Percentiles rank a stretch among this genome's conserved stretches.
Evolutionary conservation across 92 coral and sea anemone genomes (phyloP).

Genomic region (Palythoa caribaeorum): DNA sequence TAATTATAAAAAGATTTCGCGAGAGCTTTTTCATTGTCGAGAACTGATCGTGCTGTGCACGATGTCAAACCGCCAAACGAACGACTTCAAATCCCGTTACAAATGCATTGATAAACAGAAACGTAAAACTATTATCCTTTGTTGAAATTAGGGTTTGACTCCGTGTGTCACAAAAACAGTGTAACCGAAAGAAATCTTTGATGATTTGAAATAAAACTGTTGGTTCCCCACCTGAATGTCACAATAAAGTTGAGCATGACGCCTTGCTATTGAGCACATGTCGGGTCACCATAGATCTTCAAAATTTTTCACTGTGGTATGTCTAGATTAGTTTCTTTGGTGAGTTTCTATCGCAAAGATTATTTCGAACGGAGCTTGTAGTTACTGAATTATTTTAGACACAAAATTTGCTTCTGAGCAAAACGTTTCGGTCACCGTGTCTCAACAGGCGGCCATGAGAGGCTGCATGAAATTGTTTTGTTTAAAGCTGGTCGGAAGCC

Average conservation of each 20-base stretch:
- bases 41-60: slow-evolving; percentile 43
- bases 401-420: slow-evolving; percentile 9
- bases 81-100: slow-evolving; percentile 7
- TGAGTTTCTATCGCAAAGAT: slow-evolving; percentile 33
- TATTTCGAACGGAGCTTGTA: slow-evolving; percentile 30
- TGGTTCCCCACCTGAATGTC: slow-evolving; percentile 42
- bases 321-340: slow-evolving; percentile 36
- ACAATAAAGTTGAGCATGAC: slow-evolving; percentile 30
- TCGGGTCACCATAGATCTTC: slow-evolving; percentile 6
- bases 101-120: neutral
- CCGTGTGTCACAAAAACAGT: slow-evolving; percentile 1
- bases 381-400: slow-evolving; percentile 16
- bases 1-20: slow-evolving; percentile 27
- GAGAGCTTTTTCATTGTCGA: slow-evolving; percentile 38
- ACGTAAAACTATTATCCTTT: neutral
- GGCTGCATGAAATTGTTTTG: slow-evolving; percentile 40
- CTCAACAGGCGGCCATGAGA: slow-evolving; percentile 34
- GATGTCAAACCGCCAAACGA: slow-evolving; percentile 2
- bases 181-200: slow-evolving; percentile 16
- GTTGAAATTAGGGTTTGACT: neutral
- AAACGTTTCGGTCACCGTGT: neutral
- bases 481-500: slow-evolving; percentile 23
- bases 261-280: slow-evolving; percentile 37
- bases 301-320: slow-evolving; percentile 28
- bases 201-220: slow-evolving; percentile 27